A percentile compares a stretch with the other conserved stretches of the same genome.
Evolutionary conservation across 92 coral and sea anemone genomes (phyloP).

Genomic region (Phenganax marumi): DNA sequence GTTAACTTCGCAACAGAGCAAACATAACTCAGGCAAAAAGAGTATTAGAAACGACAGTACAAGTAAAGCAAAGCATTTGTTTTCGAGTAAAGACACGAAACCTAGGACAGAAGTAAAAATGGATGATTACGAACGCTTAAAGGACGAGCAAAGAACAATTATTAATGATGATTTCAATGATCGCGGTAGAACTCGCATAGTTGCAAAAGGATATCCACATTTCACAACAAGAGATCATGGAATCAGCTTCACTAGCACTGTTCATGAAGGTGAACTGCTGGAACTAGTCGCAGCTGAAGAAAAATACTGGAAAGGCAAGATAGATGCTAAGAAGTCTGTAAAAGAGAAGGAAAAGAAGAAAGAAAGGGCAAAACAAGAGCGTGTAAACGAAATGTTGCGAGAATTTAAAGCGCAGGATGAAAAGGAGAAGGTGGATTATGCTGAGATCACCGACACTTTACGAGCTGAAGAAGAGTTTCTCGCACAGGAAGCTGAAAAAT

Average conservation of each 20-base stretch:
- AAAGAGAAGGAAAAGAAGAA: not conserved
- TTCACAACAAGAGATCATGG: not conserved
- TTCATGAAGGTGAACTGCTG: constrained; percentile 18
- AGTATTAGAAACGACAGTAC: not conserved
- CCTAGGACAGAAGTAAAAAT: not conserved
- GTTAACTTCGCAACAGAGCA: constrained; percentile 18
- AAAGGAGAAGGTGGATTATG: not conserved
- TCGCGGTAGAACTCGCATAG: not conserved
- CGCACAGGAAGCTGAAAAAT: constrained; percentile 67
- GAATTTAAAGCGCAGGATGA: constrained; percentile 17
- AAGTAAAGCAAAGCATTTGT: not conserved
- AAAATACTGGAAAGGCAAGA: constrained; percentile 42
- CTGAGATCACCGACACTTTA: constrained; percentile 34
- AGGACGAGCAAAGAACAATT: constrained; percentile 15
- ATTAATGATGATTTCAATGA: constrained; percentile 28
- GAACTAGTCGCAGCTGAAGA: constrained; percentile 40
- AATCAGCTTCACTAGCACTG: not conserved
- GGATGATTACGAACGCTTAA: constrained; percentile 11
- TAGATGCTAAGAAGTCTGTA: constrained; percentile 6
- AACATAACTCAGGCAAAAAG: not conserved
- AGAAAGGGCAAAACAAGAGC: constrained; percentile 17
- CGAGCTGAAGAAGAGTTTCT: constrained; percentile 65
- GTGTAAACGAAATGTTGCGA: constrained; percentile 34
- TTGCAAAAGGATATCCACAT: not conserved
- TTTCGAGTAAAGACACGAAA: not conserved